phyloP scores from a whole-genome alignment of 2,797 vertebrate species.

The Amblyopsis hoosieri region DNA sequence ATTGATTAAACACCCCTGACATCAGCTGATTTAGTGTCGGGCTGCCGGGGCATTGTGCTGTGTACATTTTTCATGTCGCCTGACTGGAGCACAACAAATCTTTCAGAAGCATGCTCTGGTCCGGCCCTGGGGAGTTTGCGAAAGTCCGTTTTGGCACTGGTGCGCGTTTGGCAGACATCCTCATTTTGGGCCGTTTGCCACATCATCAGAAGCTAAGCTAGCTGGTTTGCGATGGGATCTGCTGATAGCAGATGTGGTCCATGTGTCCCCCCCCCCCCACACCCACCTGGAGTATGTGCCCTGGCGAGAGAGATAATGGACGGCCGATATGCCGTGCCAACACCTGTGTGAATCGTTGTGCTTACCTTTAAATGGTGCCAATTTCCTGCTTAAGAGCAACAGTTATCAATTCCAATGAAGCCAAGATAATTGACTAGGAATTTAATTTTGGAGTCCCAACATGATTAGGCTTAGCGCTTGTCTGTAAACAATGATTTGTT shows the following conservation, averaged over 20 bases:
- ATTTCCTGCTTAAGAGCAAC: slow-evolving; percentile 70
- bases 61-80: slow-evolving; percentile 43
- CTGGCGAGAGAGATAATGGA: slow-evolving; percentile 45
- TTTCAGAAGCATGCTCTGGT: slow-evolving; percentile 40
- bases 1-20: slow-evolving; percentile 17
- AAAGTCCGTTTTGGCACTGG: slow-evolving; percentile 48
- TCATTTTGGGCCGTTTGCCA: slow-evolving; percentile 42
- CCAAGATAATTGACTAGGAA: slow-evolving; percentile 73
- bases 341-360: slow-evolving; percentile 70
- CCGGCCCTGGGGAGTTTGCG: slow-evolving; percentile 59
- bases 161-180: slow-evolving; percentile 26
- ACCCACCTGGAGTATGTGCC: slow-evolving; percentile 47
- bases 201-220: slow-evolving; percentile 42
- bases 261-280: slow-evolving; percentile 38
- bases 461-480: slow-evolving; percentile 66
- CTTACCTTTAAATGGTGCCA: slow-evolving; percentile 75
- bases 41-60: slow-evolving; percentile 38
- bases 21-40: slow-evolving; percentile 24
- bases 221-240: slow-evolving; percentile 69
- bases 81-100: slow-evolving; percentile 60
- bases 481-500: slow-evolving; percentile 68
- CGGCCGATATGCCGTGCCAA: slow-evolving; percentile 63
- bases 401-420: slow-evolving; percentile 67
- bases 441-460: slow-evolving; percentile 75
- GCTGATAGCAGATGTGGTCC: slow-evolving; percentile 70